These are phyloP conservation scores for Aphis gossypii DNA, from an alignment of 1,140 invertebrate species.

Conservation along the genomic window DNA sequence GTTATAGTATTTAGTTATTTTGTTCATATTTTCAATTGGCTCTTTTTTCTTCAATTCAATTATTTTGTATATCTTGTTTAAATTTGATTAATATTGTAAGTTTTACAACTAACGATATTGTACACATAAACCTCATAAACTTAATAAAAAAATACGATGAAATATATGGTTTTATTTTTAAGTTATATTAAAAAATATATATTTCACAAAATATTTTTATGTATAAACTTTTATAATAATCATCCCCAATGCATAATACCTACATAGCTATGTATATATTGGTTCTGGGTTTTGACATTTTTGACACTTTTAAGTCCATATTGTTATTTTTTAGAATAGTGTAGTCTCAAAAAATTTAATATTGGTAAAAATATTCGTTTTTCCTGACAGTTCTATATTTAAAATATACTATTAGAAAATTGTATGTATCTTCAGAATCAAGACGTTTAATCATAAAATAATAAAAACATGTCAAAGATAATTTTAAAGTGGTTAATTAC, in stretches of 20 bases:
- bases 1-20: background rate
- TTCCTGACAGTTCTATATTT: background rate
- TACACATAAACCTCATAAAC: background rate
- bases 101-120: background rate
- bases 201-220: background rate
- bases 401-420: background rate
- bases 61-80: background rate
- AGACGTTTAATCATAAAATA: background rate
- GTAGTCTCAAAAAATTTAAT: background rate
- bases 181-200: slow-evolving; percentile 4
- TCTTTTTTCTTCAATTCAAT: background rate
- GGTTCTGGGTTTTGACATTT: background rate
- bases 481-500: background rate
- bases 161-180: background rate
- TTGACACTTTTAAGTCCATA: background rate
- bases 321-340: background rate
- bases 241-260: background rate
- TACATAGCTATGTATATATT: background rate
- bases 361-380: background rate
- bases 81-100: slow-evolving; percentile 6
- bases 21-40: background rate
- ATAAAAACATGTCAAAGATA: background rate
- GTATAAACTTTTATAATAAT: slow-evolving; percentile 19
- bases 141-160: slow-evolving; percentile 1
- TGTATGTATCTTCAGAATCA: background rate